phyloP scores from a whole-genome alignment of 1,140 invertebrate genomes.

The Diorhabda elongata region DNA sequence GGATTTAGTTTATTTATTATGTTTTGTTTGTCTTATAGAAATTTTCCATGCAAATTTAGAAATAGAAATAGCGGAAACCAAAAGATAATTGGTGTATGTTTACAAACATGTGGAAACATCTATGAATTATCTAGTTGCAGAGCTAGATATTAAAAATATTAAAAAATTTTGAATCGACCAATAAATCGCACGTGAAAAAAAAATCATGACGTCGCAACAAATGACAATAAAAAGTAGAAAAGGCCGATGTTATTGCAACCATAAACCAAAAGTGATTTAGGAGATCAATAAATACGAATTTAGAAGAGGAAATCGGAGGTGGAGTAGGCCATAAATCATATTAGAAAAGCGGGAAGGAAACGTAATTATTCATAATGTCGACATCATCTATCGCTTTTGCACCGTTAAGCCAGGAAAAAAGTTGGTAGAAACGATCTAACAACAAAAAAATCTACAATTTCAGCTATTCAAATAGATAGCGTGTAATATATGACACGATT shows the following conservation, averaged over 20 bases:
- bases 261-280: conserved; percentile 16
- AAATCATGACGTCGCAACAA: conserved; percentile 7
- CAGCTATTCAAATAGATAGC: no score
- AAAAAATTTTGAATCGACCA: conserved; percentile 2
- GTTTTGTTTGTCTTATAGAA: no score
- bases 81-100: no score
- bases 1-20: no score
- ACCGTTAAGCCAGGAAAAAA: no score
- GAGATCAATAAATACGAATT: conserved; percentile 19
- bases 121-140: background rate
- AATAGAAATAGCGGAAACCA: no score
- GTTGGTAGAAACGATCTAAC: no score
- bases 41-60: no score
- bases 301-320: conserved; percentile 9
- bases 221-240: conserved; percentile 19
- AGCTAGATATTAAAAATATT: background rate
- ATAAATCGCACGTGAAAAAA: conserved; percentile 7
- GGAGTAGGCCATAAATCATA: conserved; percentile 14
- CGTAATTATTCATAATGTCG: conserved; percentile 21
- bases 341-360: conserved; percentile 12
- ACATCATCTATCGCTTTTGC: background rate
- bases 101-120: no score
- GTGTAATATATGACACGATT: no score
- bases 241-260: conserved; percentile 15
- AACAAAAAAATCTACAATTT: no score